phyloP scores from a whole-genome alignment of 2,888 invertebrate genomes.

The Cheilosia vulpina region DNA sequence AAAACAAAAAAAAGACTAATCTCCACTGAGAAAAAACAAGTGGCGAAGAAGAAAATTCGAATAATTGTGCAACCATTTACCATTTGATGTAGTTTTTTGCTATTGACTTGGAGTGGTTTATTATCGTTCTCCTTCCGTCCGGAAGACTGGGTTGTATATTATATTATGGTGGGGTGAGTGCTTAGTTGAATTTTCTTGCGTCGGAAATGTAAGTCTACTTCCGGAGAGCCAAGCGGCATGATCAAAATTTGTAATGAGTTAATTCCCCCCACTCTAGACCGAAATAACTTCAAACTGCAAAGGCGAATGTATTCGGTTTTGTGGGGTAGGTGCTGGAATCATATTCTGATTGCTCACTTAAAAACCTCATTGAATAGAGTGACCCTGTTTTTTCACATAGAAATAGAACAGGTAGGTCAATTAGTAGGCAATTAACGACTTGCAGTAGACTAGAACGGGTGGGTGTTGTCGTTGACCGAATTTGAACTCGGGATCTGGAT shows the following conservation, averaged over 20 bases:
- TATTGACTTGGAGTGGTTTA: slow-evolving; percentile 41
- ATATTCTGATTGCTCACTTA: slow-evolving; percentile 6
- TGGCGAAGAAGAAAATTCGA: slow-evolving; percentile 29
- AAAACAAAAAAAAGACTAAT: slow-evolving; percentile 30
- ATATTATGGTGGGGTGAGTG: slow-evolving; percentile 1
- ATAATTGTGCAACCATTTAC: slow-evolving; percentile 68
- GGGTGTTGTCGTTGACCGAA: slow-evolving; percentile 39
- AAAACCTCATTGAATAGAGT: background rate
- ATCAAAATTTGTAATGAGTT: slow-evolving; percentile 66
- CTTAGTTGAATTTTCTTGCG: slow-evolving; percentile 40
- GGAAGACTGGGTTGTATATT: slow-evolving; percentile 10
- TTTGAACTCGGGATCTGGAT: background rate
- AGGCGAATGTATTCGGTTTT: background rate
- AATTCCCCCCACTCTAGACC: slow-evolving; percentile 11
- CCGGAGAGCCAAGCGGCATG: slow-evolving; percentile 47
- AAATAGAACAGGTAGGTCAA: slow-evolving; percentile 1
- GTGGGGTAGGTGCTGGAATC: slow-evolving; percentile 14
- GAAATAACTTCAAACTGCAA: background rate
- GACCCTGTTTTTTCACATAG: slow-evolving; percentile 5
- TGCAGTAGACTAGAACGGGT: background rate
- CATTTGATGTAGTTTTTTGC: slow-evolving; percentile 47
- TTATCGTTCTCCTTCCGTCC: slow-evolving; percentile 13
- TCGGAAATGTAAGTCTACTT: slow-evolving; percentile 59
- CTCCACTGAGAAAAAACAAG: slow-evolving; percentile 36
- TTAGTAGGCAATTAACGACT: slow-evolving; percentile 30